Evolutionary conservation across 2,888 invertebrate species (phyloP), one percentile per base, ranked within the genome.

Genomic region (Ecliptopera silaceata): DNA sequence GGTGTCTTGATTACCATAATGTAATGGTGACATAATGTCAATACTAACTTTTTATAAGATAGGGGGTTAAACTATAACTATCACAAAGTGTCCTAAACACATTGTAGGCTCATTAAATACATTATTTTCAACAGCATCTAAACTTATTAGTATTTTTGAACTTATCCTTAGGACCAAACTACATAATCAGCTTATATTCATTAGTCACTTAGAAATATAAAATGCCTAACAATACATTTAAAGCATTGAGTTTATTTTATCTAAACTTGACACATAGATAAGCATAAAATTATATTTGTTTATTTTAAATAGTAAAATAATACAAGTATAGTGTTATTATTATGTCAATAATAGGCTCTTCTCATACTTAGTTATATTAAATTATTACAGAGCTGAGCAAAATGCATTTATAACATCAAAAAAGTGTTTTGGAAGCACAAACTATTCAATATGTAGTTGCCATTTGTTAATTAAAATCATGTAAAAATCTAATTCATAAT

Each of bases 21-120:
- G n/a, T n/a, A n/a, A n/a, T n/a, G n/a, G n/a, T n/a, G n/a, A n/a
- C n/a, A n/a, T n/a, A n/a, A n/a, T n/a, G n/a, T n/a, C n/a, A n/a
- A n/a, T n/a, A n/a, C n/a, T n/a, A n/a, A n/a, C n/a, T n/a, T n/a
- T n/a, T n/a, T n/a, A n/a, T n/a, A n/a, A n/a, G n/a, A n/a, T n/a
- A n/a, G n/a, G n/a, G n/a, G n/a, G n/a, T n/a, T n/a, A 71, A 65
- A 61, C 65, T 72, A 75, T 62, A 31, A 56, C 71, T 84, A 82
- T 84, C 85, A 86, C 86, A 84, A 77, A 74, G 68, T 73, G 68
- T 44, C 69, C 60, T 64, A 65, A 73, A 71, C 60, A 59, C 63
- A 63, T 57, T 66, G 57, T 65, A 63, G 59, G 57, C 43, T 47
- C 45, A 49, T 50, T 48, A 55, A 49, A 61, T 48, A 13, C n/a